A percentile compares a stretch with the other conserved stretches of the same genome.
These are phyloP conservation scores for Phoxinus dragarum DNA, from an alignment of 2,797 vertebrate species.

Conservation along the genomic window DNA sequence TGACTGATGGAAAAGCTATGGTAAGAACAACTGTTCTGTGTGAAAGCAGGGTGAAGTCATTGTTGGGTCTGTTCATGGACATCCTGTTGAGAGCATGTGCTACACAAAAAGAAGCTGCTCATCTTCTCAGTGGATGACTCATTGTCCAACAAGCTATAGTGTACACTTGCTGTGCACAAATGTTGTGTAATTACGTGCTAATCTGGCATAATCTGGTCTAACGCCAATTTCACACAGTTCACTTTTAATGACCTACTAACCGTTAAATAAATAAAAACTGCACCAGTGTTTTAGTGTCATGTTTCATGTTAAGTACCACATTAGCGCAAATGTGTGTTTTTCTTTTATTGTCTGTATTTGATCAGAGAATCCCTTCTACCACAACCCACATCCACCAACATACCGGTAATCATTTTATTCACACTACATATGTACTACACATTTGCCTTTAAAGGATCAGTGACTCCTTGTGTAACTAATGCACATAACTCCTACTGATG, in stretches of 20 bases:
- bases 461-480: constrained; percentile 31
- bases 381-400: constrained; percentile 19
- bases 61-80: constrained; percentile 58
- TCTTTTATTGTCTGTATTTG: neutral
- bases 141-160: constrained; percentile 68
- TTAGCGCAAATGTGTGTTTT: neutral
- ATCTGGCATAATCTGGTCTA: constrained; percentile 61
- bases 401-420: neutral
- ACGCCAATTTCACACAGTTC: neutral
- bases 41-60: constrained; percentile 65
- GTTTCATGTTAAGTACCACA: neutral
- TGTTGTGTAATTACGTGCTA: constrained; percentile 73
- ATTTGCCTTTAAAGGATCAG: constrained; percentile 26
- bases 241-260: neutral
- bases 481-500: constrained; percentile 35
- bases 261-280: neutral
- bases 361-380: constrained; percentile 12
- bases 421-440: constrained; percentile 2
- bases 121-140: constrained; percentile 49
- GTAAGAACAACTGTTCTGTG: constrained; percentile 33
- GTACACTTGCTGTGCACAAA: constrained; percentile 72
- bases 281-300: neutral
- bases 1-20: constrained; percentile 26
- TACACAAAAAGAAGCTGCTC: constrained; percentile 70
- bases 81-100: constrained; percentile 70